These are phyloP conservation scores for Dryococelus australis DNA, from an alignment of 2,888 invertebrate genomes.

Conservation along the genomic window DNA sequence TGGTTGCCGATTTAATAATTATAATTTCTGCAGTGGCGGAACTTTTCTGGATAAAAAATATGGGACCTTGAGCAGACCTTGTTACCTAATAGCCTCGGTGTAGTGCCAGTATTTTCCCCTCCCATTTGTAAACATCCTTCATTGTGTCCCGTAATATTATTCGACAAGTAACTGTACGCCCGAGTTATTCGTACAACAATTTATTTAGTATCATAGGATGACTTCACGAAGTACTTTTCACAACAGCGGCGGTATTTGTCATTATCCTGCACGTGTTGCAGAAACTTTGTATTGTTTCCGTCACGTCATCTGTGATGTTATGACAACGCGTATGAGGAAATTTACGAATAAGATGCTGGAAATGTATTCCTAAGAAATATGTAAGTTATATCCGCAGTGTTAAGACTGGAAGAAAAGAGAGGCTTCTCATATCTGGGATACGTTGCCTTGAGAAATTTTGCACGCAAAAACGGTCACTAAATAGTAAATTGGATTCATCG, in stretches of 20 bases:
- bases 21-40: no score
- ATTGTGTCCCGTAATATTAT: neutral
- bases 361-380: neutral
- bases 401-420: no score
- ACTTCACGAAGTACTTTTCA: neutral
- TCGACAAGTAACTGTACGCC: neutral
- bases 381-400: no score
- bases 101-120: neutral
- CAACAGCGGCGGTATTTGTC: neutral
- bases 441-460: no score
- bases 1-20: no score
- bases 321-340: neutral
- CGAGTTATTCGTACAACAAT: neutral
- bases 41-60: no score
- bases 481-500: no score
- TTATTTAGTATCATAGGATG: neutral
- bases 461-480: no score
- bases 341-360: no score
- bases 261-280: neutral
- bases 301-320: neutral
- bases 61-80: neutral
- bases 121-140: neutral
- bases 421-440: no score
- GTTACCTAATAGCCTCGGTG: neutral
- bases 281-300: neutral